Conservation (phyloP, 1,140 invertebrate species). For the Nymphalis io region DNA sequence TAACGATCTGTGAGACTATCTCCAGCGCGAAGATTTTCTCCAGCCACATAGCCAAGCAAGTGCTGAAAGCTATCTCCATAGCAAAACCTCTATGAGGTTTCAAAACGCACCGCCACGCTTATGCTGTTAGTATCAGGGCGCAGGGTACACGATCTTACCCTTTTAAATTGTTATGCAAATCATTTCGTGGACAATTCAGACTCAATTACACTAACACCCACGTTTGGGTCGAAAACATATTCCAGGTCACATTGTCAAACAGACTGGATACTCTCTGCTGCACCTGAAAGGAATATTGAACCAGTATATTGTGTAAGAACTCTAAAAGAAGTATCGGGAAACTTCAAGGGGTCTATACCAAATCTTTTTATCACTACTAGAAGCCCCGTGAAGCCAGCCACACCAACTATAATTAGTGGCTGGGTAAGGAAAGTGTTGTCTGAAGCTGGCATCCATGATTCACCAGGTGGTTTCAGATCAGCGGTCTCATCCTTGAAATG, state of each 20-base stretch:
- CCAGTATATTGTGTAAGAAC: constrained; percentile 38
- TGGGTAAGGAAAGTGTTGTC: constrained; percentile 51
- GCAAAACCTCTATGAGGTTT: constrained; percentile 15
- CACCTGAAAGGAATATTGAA: constrained; percentile 37
- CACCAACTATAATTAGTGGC: constrained; percentile 50
- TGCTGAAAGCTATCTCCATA: constrained; percentile 42
- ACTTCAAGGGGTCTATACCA: constrained; percentile 9
- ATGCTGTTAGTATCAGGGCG: constrained; percentile 49
- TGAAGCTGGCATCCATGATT: too few relatives aligned
- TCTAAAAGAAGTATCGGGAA: background rate
- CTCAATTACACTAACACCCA: too few relatives aligned
- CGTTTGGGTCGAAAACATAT: too few relatives aligned
- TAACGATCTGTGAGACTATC: constrained; percentile 48
- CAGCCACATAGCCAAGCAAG: constrained; percentile 40
- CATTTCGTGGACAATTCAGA: too few relatives aligned
- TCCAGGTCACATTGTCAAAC: constrained; percentile 47
- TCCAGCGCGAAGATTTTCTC: too few relatives aligned
- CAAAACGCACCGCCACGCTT: too few relatives aligned
- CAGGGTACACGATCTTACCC: constrained; percentile 58
- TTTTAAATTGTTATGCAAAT: constrained; percentile 41
- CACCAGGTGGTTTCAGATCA: too few relatives aligned
- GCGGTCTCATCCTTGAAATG: too few relatives aligned
- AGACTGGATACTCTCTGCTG: constrained; percentile 46
- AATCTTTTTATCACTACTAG: constrained; percentile 45
- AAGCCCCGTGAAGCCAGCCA: constrained; percentile 44